Evolutionary conservation across 2,113 vertebrate species (phyloP), one percentile per base, ranked within the genome.

Genomic region (Rostratula benghalensis): DNA sequence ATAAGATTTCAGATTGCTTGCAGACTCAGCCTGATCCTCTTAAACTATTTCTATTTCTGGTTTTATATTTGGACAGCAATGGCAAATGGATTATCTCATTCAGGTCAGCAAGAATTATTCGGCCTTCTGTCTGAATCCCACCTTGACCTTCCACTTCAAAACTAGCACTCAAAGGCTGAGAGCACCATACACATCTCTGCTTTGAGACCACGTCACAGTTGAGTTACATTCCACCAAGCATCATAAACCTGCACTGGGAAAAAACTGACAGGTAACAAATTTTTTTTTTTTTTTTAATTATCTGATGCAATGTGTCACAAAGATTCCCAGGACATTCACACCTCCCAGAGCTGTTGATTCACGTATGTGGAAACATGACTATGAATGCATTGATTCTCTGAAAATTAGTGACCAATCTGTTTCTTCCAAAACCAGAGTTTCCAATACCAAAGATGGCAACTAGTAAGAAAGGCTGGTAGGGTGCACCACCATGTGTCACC

Each of bases 1-100:
- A 78, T 14, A 94, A 89, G 60, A 90, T 89, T 96, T 91, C 83
- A 82, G 83, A 90, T 53, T 89, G 57, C 53, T 86, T 89, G 80
- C 80, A 82, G 53, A 64, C 53, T 93, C 76, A 90, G 69, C 1
- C 1, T 56, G 61, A 81, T 61, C 60, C 35, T 81, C 76, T 82
- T 75, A 78, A 87, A 89, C 48, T 22, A 25, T 45, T 94, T 67
- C 88, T 95, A 25, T 45, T 94, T 67, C 88, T 95, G 28, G 53
- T 53, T 81, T 90, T 87, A 24, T 83, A 68, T 78, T 82, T 70
- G 85, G 57, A 64, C 0, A 1, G 23, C 41, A 71, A 8, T 37
- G 17, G 83, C 35, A 87, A 92, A 81, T 45, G 22, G 60, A 90
- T 87, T 83, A 51, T 8, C 48, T 86, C 64, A 54, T n/a, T 82